phyloP scores from a whole-genome alignment of 1,140 invertebrate genomes.

The Bursaphelenchus mucronatus region DNA sequence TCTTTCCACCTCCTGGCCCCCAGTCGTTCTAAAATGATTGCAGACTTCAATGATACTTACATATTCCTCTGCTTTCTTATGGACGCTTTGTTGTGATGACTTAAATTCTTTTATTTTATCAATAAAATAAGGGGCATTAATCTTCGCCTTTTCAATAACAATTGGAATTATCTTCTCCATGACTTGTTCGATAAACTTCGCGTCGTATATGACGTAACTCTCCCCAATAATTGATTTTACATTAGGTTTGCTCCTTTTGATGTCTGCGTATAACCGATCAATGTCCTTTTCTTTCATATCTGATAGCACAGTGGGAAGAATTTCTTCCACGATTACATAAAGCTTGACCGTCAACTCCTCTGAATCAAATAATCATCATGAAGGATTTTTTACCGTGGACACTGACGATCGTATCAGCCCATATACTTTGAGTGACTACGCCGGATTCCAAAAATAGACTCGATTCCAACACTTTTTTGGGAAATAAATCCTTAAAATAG shows the following conservation, averaged over 20 bases:
- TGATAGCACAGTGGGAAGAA: constrained; percentile 22
- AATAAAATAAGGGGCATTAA: constrained; percentile 22
- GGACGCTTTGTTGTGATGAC: constrained; percentile 26
- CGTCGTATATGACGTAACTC: background rate
- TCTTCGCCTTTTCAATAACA: constrained; percentile 29
- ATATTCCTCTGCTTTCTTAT: background rate
- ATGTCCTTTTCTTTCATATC: constrained; percentile 18
- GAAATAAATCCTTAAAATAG: constrained; percentile 40
- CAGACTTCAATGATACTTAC: constrained; percentile 9
- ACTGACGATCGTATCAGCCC: constrained; percentile 18
- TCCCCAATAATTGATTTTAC: background rate
- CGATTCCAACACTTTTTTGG: constrained; percentile 31
- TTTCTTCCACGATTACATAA: constrained; percentile 33
- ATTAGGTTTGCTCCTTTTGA: background rate
- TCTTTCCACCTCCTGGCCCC: constrained; percentile 28
- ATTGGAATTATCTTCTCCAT: constrained; percentile 4
- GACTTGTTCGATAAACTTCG: background rate
- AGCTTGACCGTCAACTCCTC: constrained; percentile 17
- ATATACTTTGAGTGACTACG: constrained; percentile 30
- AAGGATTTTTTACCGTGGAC: constrained; percentile 32
- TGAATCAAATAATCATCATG: constrained; percentile 20
- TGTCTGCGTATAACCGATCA: background rate
- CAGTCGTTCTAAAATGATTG: constrained; percentile 37
- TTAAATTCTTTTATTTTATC: constrained; percentile 10
- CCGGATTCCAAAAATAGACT: constrained; percentile 29